Base-by-base conservation (phyloP, 2,797 vertebrate species). In the Darevskia nairensis region DNA sequence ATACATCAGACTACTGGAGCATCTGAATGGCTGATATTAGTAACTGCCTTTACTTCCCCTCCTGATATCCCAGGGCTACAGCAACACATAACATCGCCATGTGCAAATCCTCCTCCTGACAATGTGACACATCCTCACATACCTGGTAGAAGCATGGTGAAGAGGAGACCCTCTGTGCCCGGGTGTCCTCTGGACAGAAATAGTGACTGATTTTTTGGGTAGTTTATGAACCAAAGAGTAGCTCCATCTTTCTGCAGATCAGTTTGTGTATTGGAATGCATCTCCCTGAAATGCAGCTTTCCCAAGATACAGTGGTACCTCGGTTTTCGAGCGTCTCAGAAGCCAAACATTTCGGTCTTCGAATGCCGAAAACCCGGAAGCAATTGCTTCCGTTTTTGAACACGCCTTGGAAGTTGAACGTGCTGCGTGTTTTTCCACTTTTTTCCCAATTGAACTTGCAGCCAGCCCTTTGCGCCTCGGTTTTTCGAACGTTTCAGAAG, bases 321-420 rank as follows among this genome's bases (percentile, higher is more conserved):
- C 3, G 3, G 50, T 55, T 55, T 55, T 55, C 0, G 50, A 15
- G 13, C 13, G 0, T 55, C 50, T 55, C 0, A 1, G 50, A 1
- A 55, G 13, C 50, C 3, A 13, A 55, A 55, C 1, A 10, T 55
- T 55, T 55, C 3, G 13, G 13, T 15, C 11, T 55, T 55, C 15
- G 50, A 55, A 15, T 3, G 50, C 50, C 13, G 0, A 10, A 55
- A 55, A 55, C 50, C 50, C 11, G 50, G 50, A 55, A 55, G 50
- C 1, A 4, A 15, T 55, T 55, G 50, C 50, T 55, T 15, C 50
- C 50, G 50, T 55, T 55, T 55, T 15, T 15, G 50, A 55, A 55
- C 3, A 10, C 3, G 50, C 11, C 13, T 55, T 1, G 3, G 50
- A 55, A 55, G 50, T 15, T 55, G 13, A 1, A 55, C 1, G 7